These are phyloP conservation scores for Rhynchophorus ferrugineus DNA, from an alignment of 1,140 invertebrate genomes.

Conservation along the genomic window DNA sequence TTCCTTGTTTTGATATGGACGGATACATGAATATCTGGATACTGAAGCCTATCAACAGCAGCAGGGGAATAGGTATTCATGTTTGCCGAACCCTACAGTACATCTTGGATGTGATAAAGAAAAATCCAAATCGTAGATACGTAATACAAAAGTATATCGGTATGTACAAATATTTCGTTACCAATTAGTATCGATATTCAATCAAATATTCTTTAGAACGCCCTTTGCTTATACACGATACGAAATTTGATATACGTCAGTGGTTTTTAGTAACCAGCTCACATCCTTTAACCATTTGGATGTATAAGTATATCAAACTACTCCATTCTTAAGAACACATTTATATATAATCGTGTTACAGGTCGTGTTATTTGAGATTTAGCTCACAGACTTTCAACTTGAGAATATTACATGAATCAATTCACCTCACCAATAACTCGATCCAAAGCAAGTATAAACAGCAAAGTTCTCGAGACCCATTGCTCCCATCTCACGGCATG, in stretches of 20 bases:
- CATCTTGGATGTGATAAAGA: constrained; percentile 57
- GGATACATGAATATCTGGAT: constrained; percentile 87
- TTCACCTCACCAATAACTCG: constrained; percentile 88
- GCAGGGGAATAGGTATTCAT: constrained; percentile 78
- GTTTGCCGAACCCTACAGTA: constrained; percentile 40
- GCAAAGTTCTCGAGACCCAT: constrained; percentile 50
- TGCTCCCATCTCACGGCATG: constrained; percentile 73
- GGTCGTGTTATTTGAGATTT: constrained; percentile 80
- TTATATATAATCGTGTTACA: constrained; percentile 31
- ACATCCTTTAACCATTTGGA: constrained; percentile 76
- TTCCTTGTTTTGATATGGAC: constrained; percentile 63
- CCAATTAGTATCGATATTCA: background rate
- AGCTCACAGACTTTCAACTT: constrained; percentile 82
- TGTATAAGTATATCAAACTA: constrained; percentile 60
- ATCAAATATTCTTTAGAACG: constrained; percentile 52
- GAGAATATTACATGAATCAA: constrained; percentile 75
- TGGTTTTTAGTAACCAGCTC: constrained; percentile 84
- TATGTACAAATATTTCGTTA: constrained; percentile 33
- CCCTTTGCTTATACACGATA: constrained; percentile 75
- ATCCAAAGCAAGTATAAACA: constrained; percentile 78
- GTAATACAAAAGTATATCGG: constrained; percentile 92
- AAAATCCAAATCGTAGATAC: constrained; percentile 60
- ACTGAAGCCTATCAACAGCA: constrained; percentile 80
- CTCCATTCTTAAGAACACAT: background rate
- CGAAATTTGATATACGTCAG: constrained; percentile 87